A percentile compares a stretch with the other conserved stretches of the same genome.
Conservation (phyloP, 1,140 invertebrate genomes). For the Aphelinus atriplicis region DNA sequence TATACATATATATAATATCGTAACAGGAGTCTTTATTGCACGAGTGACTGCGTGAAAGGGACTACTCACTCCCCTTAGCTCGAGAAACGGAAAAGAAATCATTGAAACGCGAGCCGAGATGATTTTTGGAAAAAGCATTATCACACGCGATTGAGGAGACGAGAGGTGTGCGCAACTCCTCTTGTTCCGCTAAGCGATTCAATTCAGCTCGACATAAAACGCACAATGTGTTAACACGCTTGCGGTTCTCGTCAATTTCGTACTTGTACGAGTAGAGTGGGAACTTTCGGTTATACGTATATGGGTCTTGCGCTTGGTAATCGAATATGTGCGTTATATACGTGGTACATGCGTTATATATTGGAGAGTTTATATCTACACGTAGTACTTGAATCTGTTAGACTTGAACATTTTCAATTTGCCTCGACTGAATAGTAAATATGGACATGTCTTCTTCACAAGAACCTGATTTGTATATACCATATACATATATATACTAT, state of each 20-base stretch:
- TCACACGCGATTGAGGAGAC: not conserved
- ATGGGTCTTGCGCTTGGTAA: too few species aligned
- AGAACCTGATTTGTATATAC: too few species aligned
- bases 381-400: too few species aligned
- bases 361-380: too few species aligned
- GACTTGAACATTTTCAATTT: too few species aligned
- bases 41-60: not conserved
- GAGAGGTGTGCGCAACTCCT: not conserved
- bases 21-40: not conserved
- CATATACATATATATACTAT: too few species aligned
- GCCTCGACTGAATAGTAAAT: too few species aligned
- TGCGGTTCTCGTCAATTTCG: too few species aligned
- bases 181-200: slow-evolving; percentile 24
- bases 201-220: not conserved
- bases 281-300: not conserved
- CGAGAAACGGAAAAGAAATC: not conserved
- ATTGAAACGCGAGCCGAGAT: not conserved
- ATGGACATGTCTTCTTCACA: too few species aligned
- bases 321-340: too few species aligned
- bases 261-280: too few species aligned
- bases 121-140: slow-evolving; percentile 17
- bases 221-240: not conserved
- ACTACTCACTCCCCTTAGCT: not conserved
- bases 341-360: too few species aligned
- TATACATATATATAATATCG: not conserved